These are phyloP conservation scores for Etheostoma nigrum DNA, from an alignment of 2,797 vertebrate species.

Conservation along the genomic window DNA sequence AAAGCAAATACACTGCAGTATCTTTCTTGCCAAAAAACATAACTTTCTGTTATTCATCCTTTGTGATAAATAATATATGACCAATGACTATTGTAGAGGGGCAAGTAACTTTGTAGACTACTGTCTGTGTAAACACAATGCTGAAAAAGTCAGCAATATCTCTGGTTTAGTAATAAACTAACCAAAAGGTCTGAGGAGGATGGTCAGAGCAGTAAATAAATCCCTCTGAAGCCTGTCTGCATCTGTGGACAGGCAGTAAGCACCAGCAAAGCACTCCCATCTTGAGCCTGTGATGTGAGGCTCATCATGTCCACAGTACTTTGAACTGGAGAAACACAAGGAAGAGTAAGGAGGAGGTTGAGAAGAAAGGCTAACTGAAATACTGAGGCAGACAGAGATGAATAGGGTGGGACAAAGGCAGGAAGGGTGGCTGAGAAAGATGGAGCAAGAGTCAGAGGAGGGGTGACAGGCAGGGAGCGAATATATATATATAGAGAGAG, in stretches of 20 bases:
- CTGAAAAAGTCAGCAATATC: slow-evolving; percentile 6
- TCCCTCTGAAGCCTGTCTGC: slow-evolving; percentile 54
- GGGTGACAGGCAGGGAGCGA: slow-evolving; percentile 40
- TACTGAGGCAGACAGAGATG: slow-evolving; percentile 60
- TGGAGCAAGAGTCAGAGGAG: slow-evolving; percentile 45
- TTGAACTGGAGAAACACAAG: slow-evolving; percentile 54
- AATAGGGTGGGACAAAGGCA: slow-evolving; percentile 55
- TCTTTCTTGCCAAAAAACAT: neutral
- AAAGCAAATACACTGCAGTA: neutral
- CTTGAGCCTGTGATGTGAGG: slow-evolving; percentile 59
- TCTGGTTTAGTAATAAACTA: slow-evolving; percentile 12
- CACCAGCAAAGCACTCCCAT: slow-evolving; percentile 36
- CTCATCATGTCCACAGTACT: slow-evolving; percentile 57
- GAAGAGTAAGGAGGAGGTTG: slow-evolving; percentile 28
- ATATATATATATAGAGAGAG: neutral
- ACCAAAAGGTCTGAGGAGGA: slow-evolving; percentile 19
- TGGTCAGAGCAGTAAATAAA: slow-evolving; percentile 46
- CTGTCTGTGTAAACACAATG: neutral
- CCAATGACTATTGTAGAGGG: neutral
- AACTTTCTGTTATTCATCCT: neutral
- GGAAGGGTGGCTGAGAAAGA: slow-evolving; percentile 41
- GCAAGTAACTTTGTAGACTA: neutral
- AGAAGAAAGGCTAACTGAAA: slow-evolving; percentile 51
- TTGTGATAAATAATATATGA: slow-evolving; percentile 24
- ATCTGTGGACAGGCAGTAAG: slow-evolving; percentile 52